Percentiles rank a stretch among this genome's conserved stretches.
These are phyloP conservation scores for Varecia variegata DNA, from an alignment of 2,797 vertebrate species.

Conservation along the genomic window DNA sequence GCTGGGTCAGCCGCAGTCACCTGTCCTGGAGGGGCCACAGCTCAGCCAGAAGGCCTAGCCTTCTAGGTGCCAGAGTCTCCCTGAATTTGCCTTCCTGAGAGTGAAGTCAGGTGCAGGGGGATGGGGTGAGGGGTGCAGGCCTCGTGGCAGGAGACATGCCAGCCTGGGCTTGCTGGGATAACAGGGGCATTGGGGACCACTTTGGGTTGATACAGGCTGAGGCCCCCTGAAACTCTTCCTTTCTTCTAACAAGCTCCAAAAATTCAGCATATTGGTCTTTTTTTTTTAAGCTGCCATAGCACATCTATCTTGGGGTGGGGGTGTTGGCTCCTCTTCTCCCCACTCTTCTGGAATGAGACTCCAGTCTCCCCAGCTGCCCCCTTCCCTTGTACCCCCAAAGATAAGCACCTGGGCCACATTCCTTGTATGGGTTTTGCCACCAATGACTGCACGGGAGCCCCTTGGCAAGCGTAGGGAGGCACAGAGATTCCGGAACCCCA, in stretches of 20 bases:
- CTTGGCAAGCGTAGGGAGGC: not conserved
- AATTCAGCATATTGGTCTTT: not conserved
- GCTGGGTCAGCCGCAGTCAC: not conserved
- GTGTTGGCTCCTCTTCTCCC: not conserved
- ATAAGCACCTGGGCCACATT: not conserved
- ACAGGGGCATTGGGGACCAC: not conserved
- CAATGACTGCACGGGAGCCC: not conserved
- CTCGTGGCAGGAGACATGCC: not conserved
- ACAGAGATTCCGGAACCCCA: not conserved
- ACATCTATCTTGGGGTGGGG: not conserved
- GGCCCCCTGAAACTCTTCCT: not conserved
- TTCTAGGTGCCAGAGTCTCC: fast-evolving
- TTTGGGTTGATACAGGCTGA: not conserved
- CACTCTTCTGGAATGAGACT: not conserved
- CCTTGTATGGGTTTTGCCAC: not conserved
- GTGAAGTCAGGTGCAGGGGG: no score
- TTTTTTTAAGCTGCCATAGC: not conserved
- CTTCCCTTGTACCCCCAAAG: not conserved
- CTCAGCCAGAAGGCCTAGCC: not conserved
- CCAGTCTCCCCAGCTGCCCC: not conserved
- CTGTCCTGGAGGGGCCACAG: not conserved
- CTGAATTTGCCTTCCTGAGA: not conserved
- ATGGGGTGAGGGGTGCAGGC: no score
- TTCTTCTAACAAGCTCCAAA: not conserved
- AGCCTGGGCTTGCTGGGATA: not conserved